Evolutionary conservation across 1,140 invertebrate species (phyloP), one percentile per base, ranked within the genome.

Genomic region (Pseudomyrmex pallidus): DNA sequence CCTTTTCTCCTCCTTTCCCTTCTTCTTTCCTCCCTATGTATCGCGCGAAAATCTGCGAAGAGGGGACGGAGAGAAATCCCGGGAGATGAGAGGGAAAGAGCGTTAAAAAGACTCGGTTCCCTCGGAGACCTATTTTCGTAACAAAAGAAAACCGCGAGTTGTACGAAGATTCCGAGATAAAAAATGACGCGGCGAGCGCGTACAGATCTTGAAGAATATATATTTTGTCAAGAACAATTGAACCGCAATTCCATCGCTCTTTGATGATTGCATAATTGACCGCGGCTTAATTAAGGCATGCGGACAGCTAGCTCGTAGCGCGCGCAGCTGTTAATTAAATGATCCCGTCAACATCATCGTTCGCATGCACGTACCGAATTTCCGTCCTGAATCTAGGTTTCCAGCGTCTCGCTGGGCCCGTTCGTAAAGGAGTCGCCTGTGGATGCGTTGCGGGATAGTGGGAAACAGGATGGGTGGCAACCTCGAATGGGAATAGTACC

Each of bases 241-340:
- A 57, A n/a, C 15, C 35, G 67, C 44, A 68, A 61, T 76, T 77
- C 73, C n/a, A 5, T 15, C 48, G 22, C 35, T 9, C 44, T 84
- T 85, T 85, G 87, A 91, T 86, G 87, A 92, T 88, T 82, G 88
- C 90, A 91, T 92, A 91, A 92, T 92, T 92, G 91, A 92, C 90
- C 90, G 86, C 85, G 84, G 88, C 88, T 89, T 91, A 91, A 91
- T 92, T 92, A 87, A 89, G 80, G 85, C 80, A 84, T 48, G 50
- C 74, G 68, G 50, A 73, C 54, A 7, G 35, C 35, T 35, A 7
- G 35, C 35, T 35, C 7, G 35, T 35, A 35, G 50, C 82, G 35
- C 70, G 56, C 54, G 20, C 54, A 35, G 85, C 86, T 88, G 91
- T 90, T 89, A 90, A 91, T 92, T 91, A 91, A 91, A 89, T 82